A percentile compares a stretch with the other conserved stretches of the same genome.
Evolutionary conservation across 2,888 invertebrate species (phyloP).

Genomic region (Parnassius orleans): DNA sequence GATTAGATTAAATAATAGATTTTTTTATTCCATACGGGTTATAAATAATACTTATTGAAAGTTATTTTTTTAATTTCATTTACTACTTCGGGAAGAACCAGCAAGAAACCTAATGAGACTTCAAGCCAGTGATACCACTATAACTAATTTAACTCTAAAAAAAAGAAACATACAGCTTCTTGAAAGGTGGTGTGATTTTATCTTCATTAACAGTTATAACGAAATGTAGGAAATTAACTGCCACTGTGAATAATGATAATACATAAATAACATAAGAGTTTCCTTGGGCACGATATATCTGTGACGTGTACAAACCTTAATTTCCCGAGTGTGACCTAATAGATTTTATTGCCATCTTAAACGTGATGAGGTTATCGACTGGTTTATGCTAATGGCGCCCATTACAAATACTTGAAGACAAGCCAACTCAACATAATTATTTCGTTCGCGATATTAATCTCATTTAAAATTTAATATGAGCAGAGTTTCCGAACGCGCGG

Average conservation of each 20-base stretch:
- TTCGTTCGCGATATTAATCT: conserved; percentile 52
- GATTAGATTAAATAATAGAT: no score
- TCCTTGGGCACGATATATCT: neutral
- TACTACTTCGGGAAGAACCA: no score
- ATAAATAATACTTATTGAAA: no score
- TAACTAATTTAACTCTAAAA: no score
- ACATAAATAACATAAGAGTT: neutral
- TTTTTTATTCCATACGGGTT: no score
- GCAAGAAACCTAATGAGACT: no score
- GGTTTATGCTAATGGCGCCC: conserved; percentile 23
- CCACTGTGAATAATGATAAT: conserved; percentile 2
- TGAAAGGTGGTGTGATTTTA: no score
- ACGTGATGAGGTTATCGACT: conserved; percentile 18
- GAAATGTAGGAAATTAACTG: neutral
- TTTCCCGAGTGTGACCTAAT: conserved; percentile 8
- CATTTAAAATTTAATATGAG: conserved; percentile 45
- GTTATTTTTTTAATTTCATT: no score
- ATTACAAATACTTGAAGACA: conserved; percentile 40
- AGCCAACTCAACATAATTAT: conserved; percentile 54
- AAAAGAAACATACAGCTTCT: no score
- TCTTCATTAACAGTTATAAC: no score
- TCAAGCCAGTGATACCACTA: no score
- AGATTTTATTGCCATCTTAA: conserved; percentile 16
- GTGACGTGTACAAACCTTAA: conserved; percentile 9
- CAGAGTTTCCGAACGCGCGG: conserved; percentile 34